phyloP scores from a whole-genome alignment of 2,113 vertebrate species.

The Cyrtonyx montezumae region DNA sequence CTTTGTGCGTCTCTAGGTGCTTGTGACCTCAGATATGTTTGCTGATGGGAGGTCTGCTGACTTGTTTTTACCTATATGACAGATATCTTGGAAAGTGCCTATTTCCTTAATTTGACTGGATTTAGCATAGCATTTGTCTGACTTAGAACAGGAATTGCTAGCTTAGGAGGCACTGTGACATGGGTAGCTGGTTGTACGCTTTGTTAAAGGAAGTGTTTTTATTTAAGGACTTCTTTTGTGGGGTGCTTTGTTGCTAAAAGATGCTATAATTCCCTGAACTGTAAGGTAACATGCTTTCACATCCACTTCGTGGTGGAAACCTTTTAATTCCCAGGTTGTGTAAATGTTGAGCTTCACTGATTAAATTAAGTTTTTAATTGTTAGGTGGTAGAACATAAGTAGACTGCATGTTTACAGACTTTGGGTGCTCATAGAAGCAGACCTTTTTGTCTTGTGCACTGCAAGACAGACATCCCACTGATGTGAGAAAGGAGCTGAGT shows the following conservation, averaged over 20 bases:
- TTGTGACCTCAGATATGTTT: neutral
- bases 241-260: no score
- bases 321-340: neutral
- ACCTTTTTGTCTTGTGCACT: neutral
- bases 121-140: neutral
- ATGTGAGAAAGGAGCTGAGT: neutral
- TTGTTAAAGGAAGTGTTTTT: neutral
- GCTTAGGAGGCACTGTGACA: neutral
- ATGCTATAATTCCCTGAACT: neutral
- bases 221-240: neutral
- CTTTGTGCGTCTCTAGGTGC: neutral
- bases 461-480: neutral
- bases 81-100: neutral
- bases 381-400: neutral
- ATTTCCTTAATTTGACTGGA: neutral
- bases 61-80: neutral
- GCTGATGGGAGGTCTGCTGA: neutral
- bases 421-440: neutral
- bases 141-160: neutral
- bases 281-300: neutral
- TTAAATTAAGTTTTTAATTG: neutral
- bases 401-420: neutral
- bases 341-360: neutral
- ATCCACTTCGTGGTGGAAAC: neutral
- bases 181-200: neutral